A percentile compares a stretch with the other conserved stretches of the same genome.
Conservation (phyloP, 2,888 invertebrate genomes). For the Scrobipalpa atriplicella region DNA sequence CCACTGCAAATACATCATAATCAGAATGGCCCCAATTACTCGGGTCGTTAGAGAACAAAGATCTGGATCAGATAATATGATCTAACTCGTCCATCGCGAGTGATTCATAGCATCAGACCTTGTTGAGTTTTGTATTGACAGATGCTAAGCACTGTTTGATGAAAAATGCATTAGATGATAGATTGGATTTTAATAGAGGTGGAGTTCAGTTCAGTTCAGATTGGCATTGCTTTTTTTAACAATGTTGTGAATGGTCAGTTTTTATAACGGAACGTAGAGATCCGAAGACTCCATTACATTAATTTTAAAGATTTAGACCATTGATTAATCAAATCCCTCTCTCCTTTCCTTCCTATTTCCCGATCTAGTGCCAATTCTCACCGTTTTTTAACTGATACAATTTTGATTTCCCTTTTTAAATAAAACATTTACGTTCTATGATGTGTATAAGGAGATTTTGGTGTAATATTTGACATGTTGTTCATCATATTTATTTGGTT, state of each 20-base stretch:
- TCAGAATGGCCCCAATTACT: conserved; percentile 43
- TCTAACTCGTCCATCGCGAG: conserved; percentile 37
- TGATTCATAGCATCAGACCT: neutral
- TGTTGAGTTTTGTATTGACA: conserved; percentile 10
- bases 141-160: conserved; percentile 1
- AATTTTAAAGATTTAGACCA: too few relatives aligned
- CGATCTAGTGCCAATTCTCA: too few relatives aligned
- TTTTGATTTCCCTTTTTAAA: too few relatives aligned
- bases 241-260: conserved; percentile 36
- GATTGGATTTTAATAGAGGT: neutral
- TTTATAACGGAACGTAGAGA: too few relatives aligned
- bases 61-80: conserved; percentile 42
- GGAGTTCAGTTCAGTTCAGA: neutral
- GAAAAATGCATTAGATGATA: conserved; percentile 5
- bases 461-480: too few relatives aligned
- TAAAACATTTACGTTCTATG: too few relatives aligned
- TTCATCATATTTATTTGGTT: too few relatives aligned
- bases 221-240: neutral
- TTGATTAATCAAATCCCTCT: too few relatives aligned
- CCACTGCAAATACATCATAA: conserved; percentile 40
- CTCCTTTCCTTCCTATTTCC: too few relatives aligned
- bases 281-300: too few relatives aligned
- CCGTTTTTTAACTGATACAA: too few relatives aligned
- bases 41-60: conserved; percentile 36
- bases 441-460: too few relatives aligned